These are phyloP conservation scores for Calyptomena viridis DNA, from an alignment of 2,113 vertebrate species.

Conservation along the genomic window DNA sequence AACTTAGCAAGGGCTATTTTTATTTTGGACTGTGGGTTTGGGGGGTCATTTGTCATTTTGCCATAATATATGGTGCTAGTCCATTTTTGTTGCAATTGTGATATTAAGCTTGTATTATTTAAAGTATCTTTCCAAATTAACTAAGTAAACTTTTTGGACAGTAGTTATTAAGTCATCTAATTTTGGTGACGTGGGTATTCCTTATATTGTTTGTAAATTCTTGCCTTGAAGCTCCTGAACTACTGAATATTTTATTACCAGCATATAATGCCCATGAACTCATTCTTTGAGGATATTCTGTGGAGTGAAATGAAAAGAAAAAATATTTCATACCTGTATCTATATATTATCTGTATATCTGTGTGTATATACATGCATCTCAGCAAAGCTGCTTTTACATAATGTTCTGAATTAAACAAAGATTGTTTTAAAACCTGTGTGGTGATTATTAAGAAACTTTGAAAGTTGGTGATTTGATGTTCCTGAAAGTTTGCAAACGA, in stretches of 20 bases:
- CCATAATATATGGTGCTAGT: not conserved
- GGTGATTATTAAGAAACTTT: not conserved
- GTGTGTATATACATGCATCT: not conserved
- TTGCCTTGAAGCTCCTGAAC: not conserved
- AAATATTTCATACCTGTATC: not conserved
- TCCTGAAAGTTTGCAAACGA: not conserved
- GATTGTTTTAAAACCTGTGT: not conserved
- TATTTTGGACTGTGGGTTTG: not conserved
- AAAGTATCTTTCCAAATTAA: not conserved
- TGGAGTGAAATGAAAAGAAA: not conserved
- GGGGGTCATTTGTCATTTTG: not conserved
- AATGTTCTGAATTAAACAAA: not conserved
- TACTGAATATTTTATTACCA: not conserved
- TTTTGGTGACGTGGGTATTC: not conserved
- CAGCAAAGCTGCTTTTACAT: not conserved
- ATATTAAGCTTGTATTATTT: not conserved
- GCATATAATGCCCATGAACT: not conserved
- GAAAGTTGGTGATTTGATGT: not conserved
- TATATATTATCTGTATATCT: not conserved
- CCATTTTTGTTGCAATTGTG: not conserved
- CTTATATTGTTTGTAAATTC: not conserved
- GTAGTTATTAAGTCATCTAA: not conserved
- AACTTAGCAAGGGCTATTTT: not conserved
- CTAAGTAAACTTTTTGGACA: not conserved
- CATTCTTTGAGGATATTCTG: not conserved